Evolutionary conservation across 2,888 invertebrate genomes (phyloP), one percentile per base, ranked within the genome.

Genomic region (Sisyra nigra): DNA sequence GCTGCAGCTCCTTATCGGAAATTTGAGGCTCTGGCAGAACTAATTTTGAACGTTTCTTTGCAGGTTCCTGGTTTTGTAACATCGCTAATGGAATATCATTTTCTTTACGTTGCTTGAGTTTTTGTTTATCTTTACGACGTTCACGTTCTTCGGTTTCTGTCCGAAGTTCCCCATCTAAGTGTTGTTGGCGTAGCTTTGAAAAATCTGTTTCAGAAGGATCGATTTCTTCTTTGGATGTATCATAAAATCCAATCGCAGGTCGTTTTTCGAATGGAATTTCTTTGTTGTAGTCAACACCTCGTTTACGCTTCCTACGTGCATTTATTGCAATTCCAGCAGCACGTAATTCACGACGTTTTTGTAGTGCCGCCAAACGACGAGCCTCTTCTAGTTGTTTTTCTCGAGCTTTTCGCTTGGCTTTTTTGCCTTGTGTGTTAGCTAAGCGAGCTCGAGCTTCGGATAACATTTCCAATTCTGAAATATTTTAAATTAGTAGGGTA

Each of bases 301-400:
- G 80, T 58, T 91, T 80, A 56, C 76, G 78, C 55, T 80, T 80
- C 44, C 78, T 72, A 17, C 74, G 52, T 4, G 62, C 57, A 42
- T 64, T 59, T 3, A 69, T 67, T 50, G 68, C 76, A 48, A 99
- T 96, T 4, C 98, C 98, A 14, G 98, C 98, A 47, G 97, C 97
- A 51, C 94, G 77, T 35, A 99, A 67, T 62, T 99, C 98, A 33
- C 98, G 69, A n/a, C 96, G 74, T 62, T 99, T 99, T 63, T 98
- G 98, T 42, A 99, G 62, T 0, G 97, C 91, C 0, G 98, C 98
- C 36, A 99, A 69, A 13, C 98, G 72, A 18, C 97, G 72, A 0
- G 98, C 98, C 63, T 98, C 98, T 59, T 98, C 96, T 50, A 99
- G 65, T 61, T 99, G 98, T 62, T 97, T 96, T 60, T 99, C 98